A percentile compares a stretch with the other conserved stretches of the same genome.
Evolutionary conservation across 2,113 vertebrate genomes (phyloP).

Genomic region (Dendropsophus ebraccatus): DNA sequence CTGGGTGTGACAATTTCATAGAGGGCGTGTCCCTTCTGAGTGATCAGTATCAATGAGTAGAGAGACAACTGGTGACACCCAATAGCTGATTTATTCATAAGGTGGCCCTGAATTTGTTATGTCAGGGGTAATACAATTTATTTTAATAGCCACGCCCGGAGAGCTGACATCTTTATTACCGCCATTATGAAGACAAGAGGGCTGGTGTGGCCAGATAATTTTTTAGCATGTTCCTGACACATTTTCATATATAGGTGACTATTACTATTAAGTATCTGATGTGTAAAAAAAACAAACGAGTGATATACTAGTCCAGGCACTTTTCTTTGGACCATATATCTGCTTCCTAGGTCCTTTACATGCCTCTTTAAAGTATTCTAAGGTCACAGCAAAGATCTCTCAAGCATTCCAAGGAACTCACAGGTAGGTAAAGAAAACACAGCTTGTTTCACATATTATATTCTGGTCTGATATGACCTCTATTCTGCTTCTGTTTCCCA

Average conservation of each 20-base stretch:
- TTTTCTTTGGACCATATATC: not conserved
- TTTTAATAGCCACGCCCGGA: no score
- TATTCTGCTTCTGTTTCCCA: conserved; percentile 38
- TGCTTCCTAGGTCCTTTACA: conserved; percentile 19
- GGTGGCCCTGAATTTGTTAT: no score
- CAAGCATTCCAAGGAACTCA: conserved; percentile 47
- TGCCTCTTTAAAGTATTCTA: conserved; percentile 49
- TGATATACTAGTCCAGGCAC: not conserved
- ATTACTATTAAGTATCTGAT: not conserved
- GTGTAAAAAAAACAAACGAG: not conserved
- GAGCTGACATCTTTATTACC: not conserved
- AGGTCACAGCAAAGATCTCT: conserved; percentile 38
- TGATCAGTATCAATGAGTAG: no score
- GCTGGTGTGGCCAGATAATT: not conserved
- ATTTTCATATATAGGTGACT: not conserved
- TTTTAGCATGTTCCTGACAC: conserved; percentile 5
- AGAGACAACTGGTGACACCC: no score
- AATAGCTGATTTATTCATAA: no score
- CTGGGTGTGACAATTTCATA: no score
- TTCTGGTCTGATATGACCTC: conserved; percentile 44
- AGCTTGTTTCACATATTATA: conserved; percentile 50
- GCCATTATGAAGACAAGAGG: not conserved
- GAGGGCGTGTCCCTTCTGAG: no score
- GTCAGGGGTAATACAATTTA: no score
- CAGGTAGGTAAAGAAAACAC: conserved; percentile 55